Evolutionary conservation across 1,140 invertebrate species (phyloP).

Genomic region (Polyergus mexicanus): DNA sequence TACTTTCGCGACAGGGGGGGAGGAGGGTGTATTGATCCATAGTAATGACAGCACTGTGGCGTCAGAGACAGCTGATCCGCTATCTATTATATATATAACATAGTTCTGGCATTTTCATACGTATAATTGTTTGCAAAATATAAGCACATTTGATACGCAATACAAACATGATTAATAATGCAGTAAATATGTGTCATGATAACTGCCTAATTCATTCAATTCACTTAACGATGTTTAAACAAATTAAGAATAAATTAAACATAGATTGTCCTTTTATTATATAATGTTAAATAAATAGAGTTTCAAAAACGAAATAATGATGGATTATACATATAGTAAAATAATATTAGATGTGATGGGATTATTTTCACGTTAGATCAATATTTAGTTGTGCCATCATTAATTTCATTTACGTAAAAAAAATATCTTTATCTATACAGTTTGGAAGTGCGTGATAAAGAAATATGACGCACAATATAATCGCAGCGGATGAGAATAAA

Average conservation of each 20-base stretch:
- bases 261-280: neutral
- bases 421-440: neutral
- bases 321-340: neutral
- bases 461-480: constrained; percentile 11
- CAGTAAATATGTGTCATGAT: neutral
- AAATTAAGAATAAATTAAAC: neutral
- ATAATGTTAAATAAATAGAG: neutral
- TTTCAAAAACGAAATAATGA: neutral
- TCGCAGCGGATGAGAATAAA: neutral
- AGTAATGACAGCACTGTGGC: neutral
- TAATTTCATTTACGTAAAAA: too few relatives aligned
- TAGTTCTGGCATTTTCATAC: neutral
- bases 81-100: neutral
- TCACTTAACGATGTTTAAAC: neutral
- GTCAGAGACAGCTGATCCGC: constrained; percentile 2
- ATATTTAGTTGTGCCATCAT: too few relatives aligned
- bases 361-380: neutral
- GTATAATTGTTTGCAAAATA: neutral
- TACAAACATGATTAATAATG: neutral
- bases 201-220: neutral
- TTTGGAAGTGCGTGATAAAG: neutral
- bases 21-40: constrained; percentile 22
- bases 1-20: neutral
- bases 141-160: neutral
- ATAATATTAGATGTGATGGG: neutral